Percentiles rank a stretch among this genome's conserved stretches.
Conservation (phyloP, 1,140 invertebrate genomes). For the Sycobia sp. region DNA sequence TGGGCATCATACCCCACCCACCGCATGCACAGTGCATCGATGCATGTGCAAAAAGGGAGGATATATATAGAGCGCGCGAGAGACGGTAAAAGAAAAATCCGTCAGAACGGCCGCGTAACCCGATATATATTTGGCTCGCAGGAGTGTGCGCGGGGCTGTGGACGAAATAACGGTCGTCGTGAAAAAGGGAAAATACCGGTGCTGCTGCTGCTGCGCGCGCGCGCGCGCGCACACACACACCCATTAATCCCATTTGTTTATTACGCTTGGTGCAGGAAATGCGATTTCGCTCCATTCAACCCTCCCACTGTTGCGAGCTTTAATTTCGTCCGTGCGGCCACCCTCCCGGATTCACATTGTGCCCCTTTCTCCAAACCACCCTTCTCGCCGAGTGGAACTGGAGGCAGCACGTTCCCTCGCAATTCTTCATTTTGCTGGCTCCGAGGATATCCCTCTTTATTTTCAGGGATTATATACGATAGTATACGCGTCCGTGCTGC, state of each 20-base stretch:
- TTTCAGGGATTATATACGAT: slow-evolving; percentile 5
- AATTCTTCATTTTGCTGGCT: too few relatives aligned
- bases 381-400: too few relatives aligned
- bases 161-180: slow-evolving; percentile 32
- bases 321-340: slow-evolving; percentile 26
- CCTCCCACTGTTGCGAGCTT: slow-evolving; percentile 28
- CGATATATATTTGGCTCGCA: slow-evolving; percentile 19
- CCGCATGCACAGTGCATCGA: neutral
- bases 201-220: too few relatives aligned
- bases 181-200: too few relatives aligned
- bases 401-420: neutral
- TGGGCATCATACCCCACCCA: neutral
- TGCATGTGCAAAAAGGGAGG: slow-evolving; percentile 17
- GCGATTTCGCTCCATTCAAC: slow-evolving; percentile 38
- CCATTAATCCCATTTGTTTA: slow-evolving; percentile 48
- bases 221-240: too few relatives aligned
- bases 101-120: slow-evolving; percentile 11
- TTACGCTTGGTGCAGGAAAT: slow-evolving; percentile 39
- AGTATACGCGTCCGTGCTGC: too few relatives aligned
- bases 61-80: too few relatives aligned
- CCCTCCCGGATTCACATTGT: slow-evolving; percentile 2
- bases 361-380: slow-evolving; percentile 17
- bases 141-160: neutral
- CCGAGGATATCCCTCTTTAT: neutral
- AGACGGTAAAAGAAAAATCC: slow-evolving; percentile 27